Evolutionary conservation across 2,113 vertebrate genomes (phyloP).

Genomic region (Calidris pygmaea): DNA sequence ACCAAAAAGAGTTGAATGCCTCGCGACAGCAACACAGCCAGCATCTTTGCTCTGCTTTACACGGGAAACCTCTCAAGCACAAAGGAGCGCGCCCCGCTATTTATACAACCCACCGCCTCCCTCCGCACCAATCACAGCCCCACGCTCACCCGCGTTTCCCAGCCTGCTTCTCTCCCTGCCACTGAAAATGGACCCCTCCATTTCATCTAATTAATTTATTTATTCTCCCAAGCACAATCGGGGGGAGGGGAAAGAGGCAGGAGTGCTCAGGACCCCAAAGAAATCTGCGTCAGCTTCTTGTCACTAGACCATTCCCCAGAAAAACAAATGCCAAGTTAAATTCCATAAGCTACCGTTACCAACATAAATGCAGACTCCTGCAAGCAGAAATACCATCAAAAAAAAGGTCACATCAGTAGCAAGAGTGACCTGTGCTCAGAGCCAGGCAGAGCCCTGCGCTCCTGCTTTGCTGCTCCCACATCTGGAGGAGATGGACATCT

Average conservation of each 20-base stretch:
- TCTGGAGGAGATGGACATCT: neutral
- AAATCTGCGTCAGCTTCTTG: neutral
- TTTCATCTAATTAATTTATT: neutral
- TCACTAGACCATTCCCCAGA: neutral
- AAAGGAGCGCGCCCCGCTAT: constrained; percentile 8
- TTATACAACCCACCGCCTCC: neutral
- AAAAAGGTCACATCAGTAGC: neutral
- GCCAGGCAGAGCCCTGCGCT: neutral
- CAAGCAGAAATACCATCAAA: neutral
- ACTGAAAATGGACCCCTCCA: neutral
- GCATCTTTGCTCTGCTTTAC: neutral
- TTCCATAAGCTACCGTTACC: neutral
- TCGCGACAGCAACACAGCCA: neutral
- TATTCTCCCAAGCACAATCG: neutral
- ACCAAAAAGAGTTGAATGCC: neutral
- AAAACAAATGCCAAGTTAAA: constrained; percentile 38
- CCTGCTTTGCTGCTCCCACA: neutral
- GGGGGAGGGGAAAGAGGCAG: neutral
- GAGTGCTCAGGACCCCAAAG: neutral
- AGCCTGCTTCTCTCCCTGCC: neutral
- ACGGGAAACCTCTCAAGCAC: neutral
- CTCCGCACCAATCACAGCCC: neutral
- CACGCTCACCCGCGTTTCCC: neutral
- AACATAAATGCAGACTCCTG: neutral
- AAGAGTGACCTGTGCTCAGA: neutral